Conservation (phyloP, 2,113 vertebrate species). For the Vireo altiloquus region DNA sequence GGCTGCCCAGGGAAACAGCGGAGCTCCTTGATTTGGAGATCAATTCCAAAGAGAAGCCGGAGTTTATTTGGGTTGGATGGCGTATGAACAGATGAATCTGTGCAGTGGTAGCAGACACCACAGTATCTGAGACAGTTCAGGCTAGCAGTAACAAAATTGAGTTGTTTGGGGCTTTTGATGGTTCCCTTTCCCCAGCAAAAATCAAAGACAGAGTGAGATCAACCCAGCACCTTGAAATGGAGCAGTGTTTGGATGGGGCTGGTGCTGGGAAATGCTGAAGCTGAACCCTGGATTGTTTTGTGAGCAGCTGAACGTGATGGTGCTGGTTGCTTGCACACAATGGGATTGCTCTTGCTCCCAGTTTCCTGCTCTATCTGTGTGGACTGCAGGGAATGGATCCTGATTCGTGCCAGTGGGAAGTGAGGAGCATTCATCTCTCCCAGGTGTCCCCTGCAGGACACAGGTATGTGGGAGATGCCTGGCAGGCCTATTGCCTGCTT, state of each 20-base stretch:
- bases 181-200: background rate
- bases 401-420: background rate
- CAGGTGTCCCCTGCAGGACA: background rate
- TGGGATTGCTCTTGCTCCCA: background rate
- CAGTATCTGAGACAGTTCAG: background rate
- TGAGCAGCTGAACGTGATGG: background rate
- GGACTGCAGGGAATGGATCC: background rate
- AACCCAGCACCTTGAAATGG: background rate
- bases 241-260: background rate
- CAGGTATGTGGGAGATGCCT: background rate
- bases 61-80: constrained; percentile 11
- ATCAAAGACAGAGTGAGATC: fast-evolving
- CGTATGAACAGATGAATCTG: background rate
- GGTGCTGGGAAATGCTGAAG: background rate
- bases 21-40: background rate
- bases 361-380: background rate
- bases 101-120: background rate
- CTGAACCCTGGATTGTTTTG: background rate
- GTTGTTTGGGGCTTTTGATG: background rate
- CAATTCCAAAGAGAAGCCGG: background rate
- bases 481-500: background rate
- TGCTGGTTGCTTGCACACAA: background rate
- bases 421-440: background rate
- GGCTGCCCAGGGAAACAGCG: background rate
- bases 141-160: background rate